Percentiles rank a stretch among this genome's conserved stretches.
Conservation (phyloP, 2,113 vertebrate genomes). For the Anolis carolinensis region DNA sequence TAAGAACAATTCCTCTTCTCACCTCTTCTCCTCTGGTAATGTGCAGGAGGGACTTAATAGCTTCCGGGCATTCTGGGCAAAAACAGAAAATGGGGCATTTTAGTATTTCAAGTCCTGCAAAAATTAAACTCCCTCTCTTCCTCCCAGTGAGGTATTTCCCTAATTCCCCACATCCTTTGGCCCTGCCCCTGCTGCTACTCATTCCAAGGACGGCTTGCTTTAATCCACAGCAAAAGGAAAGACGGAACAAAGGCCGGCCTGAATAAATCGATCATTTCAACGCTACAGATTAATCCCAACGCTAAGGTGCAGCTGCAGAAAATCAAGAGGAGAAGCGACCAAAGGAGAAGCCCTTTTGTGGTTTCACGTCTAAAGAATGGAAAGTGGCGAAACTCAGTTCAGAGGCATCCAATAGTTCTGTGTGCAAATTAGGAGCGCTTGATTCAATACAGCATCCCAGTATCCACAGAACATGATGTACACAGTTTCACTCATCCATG, state of each 20-base stretch:
- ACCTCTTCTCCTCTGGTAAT: conserved; percentile 78
- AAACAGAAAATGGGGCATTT: not conserved
- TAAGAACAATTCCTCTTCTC: conserved; percentile 34
- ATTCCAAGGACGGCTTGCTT: conserved; percentile 48
- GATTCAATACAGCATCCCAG: too few species aligned
- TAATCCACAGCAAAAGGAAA: conserved; percentile 25
- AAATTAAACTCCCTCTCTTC: not conserved
- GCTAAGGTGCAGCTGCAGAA: not conserved
- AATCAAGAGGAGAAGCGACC: not conserved
- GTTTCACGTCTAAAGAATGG: too few species aligned
- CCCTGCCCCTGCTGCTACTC: conserved; percentile 34
- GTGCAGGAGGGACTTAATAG: conserved; percentile 78
- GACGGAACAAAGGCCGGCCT: not conserved
- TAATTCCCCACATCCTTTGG: not conserved
- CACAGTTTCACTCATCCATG: too few species aligned
- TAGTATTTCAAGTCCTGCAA: conserved; percentile 2
- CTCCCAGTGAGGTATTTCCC: not conserved
- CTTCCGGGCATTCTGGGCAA: conserved; percentile 85
- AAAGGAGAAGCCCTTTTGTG: not conserved
- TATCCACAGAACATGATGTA: too few species aligned
- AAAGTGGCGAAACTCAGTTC: too few species aligned
- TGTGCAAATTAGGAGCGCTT: too few species aligned
- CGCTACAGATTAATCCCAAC: too few species aligned
- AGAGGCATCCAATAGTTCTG: too few species aligned
- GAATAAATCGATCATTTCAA: conserved; percentile 30